Conservation (phyloP, 2,888 invertebrate species). For the Drosophila atripex region DNA sequence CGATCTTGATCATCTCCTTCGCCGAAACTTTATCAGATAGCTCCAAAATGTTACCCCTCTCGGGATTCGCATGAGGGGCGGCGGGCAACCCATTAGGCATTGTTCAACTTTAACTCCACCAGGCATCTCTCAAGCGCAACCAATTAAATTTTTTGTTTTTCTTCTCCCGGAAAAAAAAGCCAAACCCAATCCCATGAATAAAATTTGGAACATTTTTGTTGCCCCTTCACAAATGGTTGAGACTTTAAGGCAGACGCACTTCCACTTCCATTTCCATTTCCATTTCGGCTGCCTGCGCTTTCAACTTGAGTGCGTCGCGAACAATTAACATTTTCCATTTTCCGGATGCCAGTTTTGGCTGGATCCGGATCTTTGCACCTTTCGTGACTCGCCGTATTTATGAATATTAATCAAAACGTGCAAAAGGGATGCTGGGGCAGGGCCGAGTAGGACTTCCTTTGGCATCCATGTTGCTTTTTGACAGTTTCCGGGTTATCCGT, state of each 20-base stretch:
- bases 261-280: conserved; percentile 57
- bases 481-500: conserved; percentile 44
- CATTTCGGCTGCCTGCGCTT: conserved; percentile 65
- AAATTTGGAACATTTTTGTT: conserved; percentile 48
- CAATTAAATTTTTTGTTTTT: conserved; percentile 65
- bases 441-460: background rate
- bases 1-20: conserved; percentile 22
- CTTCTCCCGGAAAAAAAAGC: conserved; percentile 30
- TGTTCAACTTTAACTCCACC: conserved; percentile 34
- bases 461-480: conserved; percentile 32
- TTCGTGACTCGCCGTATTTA: conserved; percentile 60
- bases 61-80: conserved; percentile 31
- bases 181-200: conserved; percentile 65
- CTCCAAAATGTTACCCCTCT: conserved; percentile 3
- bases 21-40: conserved; percentile 18
- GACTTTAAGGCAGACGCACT: conserved; percentile 57
- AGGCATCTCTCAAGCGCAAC: conserved; percentile 65
- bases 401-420: conserved; percentile 71
- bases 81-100: conserved; percentile 44
- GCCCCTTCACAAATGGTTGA: conserved; percentile 46
- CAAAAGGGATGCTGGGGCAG: conserved; percentile 29
- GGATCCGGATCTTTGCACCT: conserved; percentile 11
- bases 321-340: conserved; percentile 80
- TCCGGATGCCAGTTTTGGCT: conserved; percentile 67
- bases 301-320: conserved; percentile 73